Evolutionary conservation across 2,797 vertebrate species (phyloP).

Genomic region (Labeo calbasu): DNA sequence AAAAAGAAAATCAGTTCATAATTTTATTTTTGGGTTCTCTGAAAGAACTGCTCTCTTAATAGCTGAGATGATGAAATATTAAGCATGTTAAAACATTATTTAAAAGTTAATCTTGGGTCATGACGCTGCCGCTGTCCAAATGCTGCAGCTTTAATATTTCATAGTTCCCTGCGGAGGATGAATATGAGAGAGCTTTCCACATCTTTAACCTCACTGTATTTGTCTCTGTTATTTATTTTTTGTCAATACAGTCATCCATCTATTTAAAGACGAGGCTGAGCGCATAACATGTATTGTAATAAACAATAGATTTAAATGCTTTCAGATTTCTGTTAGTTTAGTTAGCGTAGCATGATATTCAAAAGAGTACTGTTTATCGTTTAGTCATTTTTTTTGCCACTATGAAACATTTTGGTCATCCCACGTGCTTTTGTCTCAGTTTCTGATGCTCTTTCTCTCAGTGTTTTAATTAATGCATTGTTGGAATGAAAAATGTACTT

Average conservation of each 20-base stretch:
- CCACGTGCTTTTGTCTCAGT: conserved; percentile 10
- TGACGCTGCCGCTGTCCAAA: conserved; percentile 41
- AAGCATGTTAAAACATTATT: conserved; percentile 65
- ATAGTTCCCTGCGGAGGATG: conserved; percentile 39
- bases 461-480: not conserved
- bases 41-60: conserved; percentile 57
- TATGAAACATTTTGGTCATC: not conserved
- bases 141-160: conserved; percentile 57
- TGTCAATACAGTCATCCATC: not conserved
- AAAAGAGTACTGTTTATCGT: not conserved
- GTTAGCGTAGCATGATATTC: not conserved
- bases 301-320: not conserved
- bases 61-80: conserved; percentile 61
- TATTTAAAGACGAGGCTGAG: not conserved
- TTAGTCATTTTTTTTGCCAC: not conserved
- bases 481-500: not conserved
- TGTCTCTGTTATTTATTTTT: not conserved
- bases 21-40: conserved; percentile 49
- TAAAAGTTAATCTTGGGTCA: conserved; percentile 59
- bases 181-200: conserved; percentile 36
- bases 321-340: not conserved
- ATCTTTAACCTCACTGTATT: conserved; percentile 1
- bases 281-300: not conserved
- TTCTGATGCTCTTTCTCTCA: not conserved
- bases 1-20: not conserved